Evolutionary conservation across 2,888 invertebrate species (phyloP).

Genomic region (Malthinus seriepunctatus): DNA sequence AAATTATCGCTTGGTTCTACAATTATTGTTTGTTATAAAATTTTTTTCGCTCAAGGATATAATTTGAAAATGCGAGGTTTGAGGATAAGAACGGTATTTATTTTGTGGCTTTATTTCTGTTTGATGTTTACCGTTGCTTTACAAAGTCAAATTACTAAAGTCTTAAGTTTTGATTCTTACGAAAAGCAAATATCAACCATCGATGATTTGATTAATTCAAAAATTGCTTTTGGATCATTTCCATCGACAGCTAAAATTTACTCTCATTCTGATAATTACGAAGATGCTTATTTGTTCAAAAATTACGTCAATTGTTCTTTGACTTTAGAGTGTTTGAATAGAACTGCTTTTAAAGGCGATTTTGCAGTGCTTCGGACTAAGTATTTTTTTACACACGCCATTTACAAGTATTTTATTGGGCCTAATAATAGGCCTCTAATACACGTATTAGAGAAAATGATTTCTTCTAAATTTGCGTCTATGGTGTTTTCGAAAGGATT

Average conservation of each 20-base stretch:
- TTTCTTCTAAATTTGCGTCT: not conserved
- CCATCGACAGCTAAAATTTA: not conserved
- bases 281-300: not conserved
- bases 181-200: conserved; percentile 11
- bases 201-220: conserved; percentile 7
- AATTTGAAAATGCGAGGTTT: no score
- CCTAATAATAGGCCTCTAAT: not conserved
- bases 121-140: not conserved
- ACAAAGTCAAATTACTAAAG: conserved; percentile 9
- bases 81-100: not conserved
- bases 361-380: not conserved
- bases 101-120: not conserved
- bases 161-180: conserved; percentile 9
- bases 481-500: conserved; percentile 1
- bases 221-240: not conserved
- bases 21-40: no score
- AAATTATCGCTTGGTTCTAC: no score
- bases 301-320: not conserved
- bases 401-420: not conserved
- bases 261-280: not conserved
- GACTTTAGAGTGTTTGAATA: not conserved
- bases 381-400: not conserved
- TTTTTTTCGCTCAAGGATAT: no score
- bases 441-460: not conserved
- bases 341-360: not conserved